phyloP scores from a whole-genome alignment of 2,113 vertebrate species.

The Platysteira castanea region DNA sequence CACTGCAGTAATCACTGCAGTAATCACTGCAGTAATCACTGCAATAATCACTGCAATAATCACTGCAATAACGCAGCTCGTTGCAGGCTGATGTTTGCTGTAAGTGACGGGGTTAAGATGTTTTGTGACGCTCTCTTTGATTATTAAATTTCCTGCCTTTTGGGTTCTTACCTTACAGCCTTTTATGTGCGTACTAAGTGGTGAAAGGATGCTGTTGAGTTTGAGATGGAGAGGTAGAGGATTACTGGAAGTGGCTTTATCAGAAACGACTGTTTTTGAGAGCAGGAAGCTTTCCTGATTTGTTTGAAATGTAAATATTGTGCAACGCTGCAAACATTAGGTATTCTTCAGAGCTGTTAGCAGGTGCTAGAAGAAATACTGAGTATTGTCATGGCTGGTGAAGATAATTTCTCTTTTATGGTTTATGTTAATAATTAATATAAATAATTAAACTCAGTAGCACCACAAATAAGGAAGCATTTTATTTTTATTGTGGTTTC shows the following conservation, averaged over 20 bases:
- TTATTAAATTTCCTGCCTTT: background rate
- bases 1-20: too few relatives aligned
- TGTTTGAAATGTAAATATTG: slow-evolving; percentile 19
- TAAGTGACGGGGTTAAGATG: background rate
- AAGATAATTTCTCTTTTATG: background rate
- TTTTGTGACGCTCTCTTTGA: background rate
- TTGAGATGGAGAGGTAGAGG: background rate
- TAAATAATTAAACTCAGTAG: background rate
- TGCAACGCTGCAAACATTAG: background rate
- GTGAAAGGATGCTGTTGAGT: background rate
- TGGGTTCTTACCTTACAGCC: background rate
- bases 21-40: too few relatives aligned
- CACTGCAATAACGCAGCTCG: background rate
- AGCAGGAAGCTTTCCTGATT: background rate
- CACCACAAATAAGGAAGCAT: background rate
- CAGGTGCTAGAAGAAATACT: background rate
- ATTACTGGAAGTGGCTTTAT: background rate
- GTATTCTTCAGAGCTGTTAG: background rate
- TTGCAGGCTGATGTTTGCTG: background rate
- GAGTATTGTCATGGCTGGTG: background rate
- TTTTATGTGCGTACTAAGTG: background rate
- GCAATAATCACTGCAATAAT: background rate
- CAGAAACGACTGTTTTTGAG: background rate
- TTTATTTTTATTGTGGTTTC: background rate
- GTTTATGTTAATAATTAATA: background rate